Evolutionary conservation across 2,888 invertebrate species (phyloP).

Genomic region (Fissipunctia ypsillon): DNA sequence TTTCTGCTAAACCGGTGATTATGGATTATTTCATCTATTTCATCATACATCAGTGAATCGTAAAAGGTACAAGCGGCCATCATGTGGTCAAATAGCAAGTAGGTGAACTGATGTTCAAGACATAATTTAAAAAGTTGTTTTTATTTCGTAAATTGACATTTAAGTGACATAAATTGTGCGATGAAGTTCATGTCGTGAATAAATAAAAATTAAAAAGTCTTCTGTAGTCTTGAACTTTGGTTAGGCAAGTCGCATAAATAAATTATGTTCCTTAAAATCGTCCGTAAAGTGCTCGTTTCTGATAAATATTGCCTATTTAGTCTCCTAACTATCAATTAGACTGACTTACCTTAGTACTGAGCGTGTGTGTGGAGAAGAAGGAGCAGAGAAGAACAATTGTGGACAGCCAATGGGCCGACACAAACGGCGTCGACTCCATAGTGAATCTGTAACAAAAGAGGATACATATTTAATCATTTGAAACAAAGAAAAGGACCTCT

Average conservation of each 20-base stretch:
- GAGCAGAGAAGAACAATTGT: constrained; percentile 84
- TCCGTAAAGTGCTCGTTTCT: background rate
- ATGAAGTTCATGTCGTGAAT: constrained; percentile 26
- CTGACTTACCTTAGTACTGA: constrained; percentile 84
- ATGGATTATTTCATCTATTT: constrained; percentile 43
- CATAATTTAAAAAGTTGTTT: constrained; percentile 30
- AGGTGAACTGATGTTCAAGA: constrained; percentile 36
- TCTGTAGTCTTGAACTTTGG: constrained; percentile 10
- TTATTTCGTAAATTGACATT: constrained; percentile 53
- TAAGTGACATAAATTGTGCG: constrained; percentile 39
- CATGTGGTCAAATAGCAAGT: constrained; percentile 27
- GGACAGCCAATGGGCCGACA: constrained; percentile 86
- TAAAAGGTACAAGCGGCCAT: constrained; percentile 26
- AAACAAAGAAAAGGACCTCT: background rate
- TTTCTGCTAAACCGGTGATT: constrained; percentile 39
- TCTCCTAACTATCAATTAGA: no score
- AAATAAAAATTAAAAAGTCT: constrained; percentile 17
- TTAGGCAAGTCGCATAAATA: background rate
- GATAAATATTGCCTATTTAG: background rate
- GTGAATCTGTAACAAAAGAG: constrained; percentile 77
- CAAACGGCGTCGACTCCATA: constrained; percentile 83
- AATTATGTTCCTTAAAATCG: no score
- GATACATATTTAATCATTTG: constrained; percentile 15
- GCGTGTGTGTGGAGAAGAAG: constrained; percentile 83
- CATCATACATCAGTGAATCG: constrained; percentile 39